phyloP scores from a whole-genome alignment of 2,888 invertebrate species.

The Lutraria lutraria region DNA sequence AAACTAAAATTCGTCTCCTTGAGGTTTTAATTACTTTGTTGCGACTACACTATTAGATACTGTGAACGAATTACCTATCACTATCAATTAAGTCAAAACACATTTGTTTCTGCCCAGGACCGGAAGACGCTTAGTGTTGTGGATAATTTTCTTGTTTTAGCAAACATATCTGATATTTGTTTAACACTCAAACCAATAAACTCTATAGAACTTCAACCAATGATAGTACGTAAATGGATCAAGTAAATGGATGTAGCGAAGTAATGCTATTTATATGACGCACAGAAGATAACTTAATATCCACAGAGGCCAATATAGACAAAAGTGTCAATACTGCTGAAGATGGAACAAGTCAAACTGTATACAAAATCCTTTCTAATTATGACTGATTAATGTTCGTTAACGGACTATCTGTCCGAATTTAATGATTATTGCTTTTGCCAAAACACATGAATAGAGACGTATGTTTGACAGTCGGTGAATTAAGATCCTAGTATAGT shows the following conservation, averaged over 20 bases:
- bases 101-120: neutral
- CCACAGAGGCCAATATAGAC: neutral
- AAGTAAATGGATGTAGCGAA: constrained; percentile 19
- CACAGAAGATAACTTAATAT: constrained; percentile 15
- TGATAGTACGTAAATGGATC: constrained; percentile 19
- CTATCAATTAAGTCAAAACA: neutral
- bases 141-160: neutral
- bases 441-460: neutral
- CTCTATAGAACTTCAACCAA: neutral
- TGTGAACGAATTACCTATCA: neutral
- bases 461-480: neutral
- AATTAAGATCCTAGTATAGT: neutral
- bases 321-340: constrained; percentile 9
- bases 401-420: constrained; percentile 5
- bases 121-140: constrained; percentile 21
- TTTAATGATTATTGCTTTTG: constrained; percentile 25
- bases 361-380: constrained; percentile 15
- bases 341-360: neutral
- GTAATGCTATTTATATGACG: constrained; percentile 26
- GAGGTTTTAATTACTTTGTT: neutral
- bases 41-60: neutral
- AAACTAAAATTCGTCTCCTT: neutral
- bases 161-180: constrained; percentile 15
- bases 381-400: neutral
- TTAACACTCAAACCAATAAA: neutral